Conservation (phyloP, 2,113 vertebrate genomes). For the Atractosteus spatula region DNA sequence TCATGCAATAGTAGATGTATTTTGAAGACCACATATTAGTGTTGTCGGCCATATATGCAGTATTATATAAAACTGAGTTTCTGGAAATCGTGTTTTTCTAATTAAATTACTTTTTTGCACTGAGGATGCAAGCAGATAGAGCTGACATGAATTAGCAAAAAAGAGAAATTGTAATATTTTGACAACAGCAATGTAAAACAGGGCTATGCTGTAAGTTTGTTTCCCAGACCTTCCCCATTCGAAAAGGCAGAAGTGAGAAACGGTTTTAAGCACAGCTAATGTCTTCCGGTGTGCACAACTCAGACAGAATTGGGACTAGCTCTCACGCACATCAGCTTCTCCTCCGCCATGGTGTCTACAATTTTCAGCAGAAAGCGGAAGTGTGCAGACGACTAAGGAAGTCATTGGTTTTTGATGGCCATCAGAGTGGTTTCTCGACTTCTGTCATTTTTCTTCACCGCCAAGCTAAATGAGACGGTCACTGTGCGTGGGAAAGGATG, state of each 20-base stretch:
- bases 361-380: constrained; percentile 73
- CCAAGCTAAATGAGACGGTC: constrained; percentile 25
- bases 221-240: constrained; percentile 53
- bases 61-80: no score
- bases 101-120: constrained; percentile 42
- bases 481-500: constrained; percentile 59
- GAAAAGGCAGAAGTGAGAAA: constrained; percentile 78
- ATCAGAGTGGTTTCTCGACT: constrained; percentile 61
- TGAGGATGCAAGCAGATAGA: constrained; percentile 32
- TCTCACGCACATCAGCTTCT: constrained; percentile 70
- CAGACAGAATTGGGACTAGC: constrained; percentile 58
- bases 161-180: background rate
- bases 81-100: no score
- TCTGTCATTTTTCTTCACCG: constrained; percentile 40
- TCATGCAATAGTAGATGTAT: no score
- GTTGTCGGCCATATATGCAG: no score
- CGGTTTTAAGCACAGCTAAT: constrained; percentile 60
- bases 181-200: background rate
- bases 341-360: constrained; percentile 52
- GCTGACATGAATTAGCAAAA: constrained; percentile 41
- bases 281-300: constrained; percentile 65
- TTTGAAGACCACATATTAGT: no score
- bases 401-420: constrained; percentile 74
- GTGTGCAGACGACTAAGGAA: constrained; percentile 73
- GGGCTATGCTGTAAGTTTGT: constrained; percentile 41